Conservation (phyloP, 1,140 invertebrate genomes). For the Forficula auricularia region DNA sequence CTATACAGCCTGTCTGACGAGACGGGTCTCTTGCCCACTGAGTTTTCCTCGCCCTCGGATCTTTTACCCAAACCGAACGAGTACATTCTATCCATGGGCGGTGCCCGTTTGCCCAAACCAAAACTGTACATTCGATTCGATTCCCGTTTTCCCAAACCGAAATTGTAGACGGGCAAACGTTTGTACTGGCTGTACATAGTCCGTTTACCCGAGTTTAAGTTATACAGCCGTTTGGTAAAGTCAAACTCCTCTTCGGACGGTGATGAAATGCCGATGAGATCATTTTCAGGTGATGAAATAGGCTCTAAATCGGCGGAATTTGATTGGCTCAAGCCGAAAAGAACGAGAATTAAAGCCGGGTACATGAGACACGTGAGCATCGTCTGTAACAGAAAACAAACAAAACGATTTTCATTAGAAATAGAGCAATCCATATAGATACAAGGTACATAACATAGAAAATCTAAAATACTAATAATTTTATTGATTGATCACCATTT, state of each 20-base stretch:
- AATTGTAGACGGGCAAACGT: slow-evolving; percentile 43
- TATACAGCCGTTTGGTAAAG: slow-evolving; percentile 9
- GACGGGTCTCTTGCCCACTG: slow-evolving; percentile 3
- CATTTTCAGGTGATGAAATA: too few species aligned
- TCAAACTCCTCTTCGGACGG: slow-evolving; percentile 4
- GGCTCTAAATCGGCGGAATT: too few species aligned
- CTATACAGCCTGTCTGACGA: slow-evolving; percentile 14
- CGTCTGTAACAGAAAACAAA: too few species aligned
- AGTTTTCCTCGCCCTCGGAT: slow-evolving; percentile 4
- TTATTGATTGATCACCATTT: too few species aligned
- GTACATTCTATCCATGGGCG: slow-evolving; percentile 20
- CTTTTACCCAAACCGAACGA: slow-evolving; percentile 31
- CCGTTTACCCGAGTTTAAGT: slow-evolving; percentile 31
- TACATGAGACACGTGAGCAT: too few species aligned
- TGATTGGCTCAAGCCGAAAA: too few species aligned
- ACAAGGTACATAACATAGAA: too few species aligned
- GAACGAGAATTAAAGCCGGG: too few species aligned
- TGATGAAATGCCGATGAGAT: too few species aligned
- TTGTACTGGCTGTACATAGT: slow-evolving; percentile 46
- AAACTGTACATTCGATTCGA: slow-evolving; percentile 32
- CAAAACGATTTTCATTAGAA: too few species aligned
- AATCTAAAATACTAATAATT: too few species aligned
- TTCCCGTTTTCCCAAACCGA: slow-evolving; percentile 42
- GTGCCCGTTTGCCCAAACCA: slow-evolving; percentile 35
- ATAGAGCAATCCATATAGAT: too few species aligned